These are phyloP conservation scores for Brachyalestes nurse DNA, from an alignment of 2,797 vertebrate species.

Conservation along the genomic window DNA sequence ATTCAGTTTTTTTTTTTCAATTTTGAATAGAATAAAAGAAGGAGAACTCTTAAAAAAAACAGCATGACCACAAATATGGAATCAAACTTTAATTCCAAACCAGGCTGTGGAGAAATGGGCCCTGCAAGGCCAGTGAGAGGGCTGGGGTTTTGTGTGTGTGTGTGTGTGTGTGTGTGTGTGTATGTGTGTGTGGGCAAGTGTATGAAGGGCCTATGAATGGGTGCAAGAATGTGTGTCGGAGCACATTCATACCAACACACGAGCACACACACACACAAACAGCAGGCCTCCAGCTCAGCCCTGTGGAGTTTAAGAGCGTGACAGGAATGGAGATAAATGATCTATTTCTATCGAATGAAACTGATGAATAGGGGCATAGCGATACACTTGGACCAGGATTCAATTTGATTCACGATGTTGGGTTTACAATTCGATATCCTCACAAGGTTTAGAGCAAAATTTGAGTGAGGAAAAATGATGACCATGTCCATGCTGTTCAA, in stretches of 20 bases:
- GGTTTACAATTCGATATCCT: no score
- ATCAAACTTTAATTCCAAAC: not conserved
- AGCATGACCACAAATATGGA: not conserved
- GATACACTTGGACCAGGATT: no score
- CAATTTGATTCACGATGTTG: no score
- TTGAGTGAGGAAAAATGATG: no score
- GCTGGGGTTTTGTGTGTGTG: constrained; percentile 3
- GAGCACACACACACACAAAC: constrained; percentile 26
- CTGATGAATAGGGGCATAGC: not conserved
- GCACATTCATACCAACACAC: constrained; percentile 26
- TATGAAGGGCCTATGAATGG: constrained; percentile 9
- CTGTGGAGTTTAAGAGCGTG: constrained; percentile 13
- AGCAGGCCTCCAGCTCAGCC: constrained; percentile 28
- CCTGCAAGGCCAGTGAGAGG: not conserved
- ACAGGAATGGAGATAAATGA: constrained; percentile 46
- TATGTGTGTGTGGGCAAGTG: not conserved
- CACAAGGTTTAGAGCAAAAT: no score
- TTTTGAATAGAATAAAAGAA: not conserved
- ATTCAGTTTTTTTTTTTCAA: no score
- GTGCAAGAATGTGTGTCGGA: constrained; percentile 28
- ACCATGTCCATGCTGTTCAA: no score
- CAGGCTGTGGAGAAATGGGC: no score
- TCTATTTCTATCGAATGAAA: not conserved
- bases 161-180: constrained; percentile 3
- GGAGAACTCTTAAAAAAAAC: not conserved